A percentile compares a stretch with the other conserved stretches of the same genome.
Conservation (phyloP, 2,113 vertebrate genomes). For the Atrichornis clamosus region DNA sequence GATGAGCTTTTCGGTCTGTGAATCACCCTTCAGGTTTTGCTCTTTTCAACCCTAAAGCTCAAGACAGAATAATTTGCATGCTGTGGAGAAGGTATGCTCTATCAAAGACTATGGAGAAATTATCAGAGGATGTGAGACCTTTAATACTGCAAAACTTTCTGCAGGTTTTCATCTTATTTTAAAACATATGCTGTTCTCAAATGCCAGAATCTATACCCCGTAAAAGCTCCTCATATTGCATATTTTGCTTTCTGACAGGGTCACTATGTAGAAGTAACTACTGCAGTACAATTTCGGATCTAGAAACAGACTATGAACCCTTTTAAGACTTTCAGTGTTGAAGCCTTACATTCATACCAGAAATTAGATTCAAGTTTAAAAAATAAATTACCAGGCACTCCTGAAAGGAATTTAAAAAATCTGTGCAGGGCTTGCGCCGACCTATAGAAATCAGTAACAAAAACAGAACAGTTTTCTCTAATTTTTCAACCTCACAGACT, state of each 20-base stretch:
- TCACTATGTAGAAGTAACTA: fast-evolving
- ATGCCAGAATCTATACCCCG: not conserved
- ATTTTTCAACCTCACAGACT: constrained; percentile 32
- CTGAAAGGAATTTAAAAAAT: not conserved
- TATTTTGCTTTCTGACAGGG: not conserved
- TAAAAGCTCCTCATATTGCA: not conserved
- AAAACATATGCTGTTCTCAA: not conserved
- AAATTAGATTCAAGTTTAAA: not conserved
- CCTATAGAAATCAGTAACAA: not conserved
- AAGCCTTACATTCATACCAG: not conserved
- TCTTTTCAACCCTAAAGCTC: not conserved
- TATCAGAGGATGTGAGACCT: not conserved
- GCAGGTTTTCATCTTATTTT: not conserved
- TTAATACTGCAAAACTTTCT: not conserved
- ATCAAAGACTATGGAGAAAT: not conserved
- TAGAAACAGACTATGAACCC: not conserved
- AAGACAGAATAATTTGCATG: not conserved
- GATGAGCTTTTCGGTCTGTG: not conserved
- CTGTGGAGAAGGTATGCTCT: not conserved
- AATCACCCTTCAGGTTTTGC: not conserved
- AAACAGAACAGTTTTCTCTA: not conserved
- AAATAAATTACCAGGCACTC: not conserved
- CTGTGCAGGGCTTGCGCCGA: not conserved
- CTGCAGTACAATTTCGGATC: not conserved
- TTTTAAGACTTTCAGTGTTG: not conserved